Conservation (phyloP, 2,797 vertebrate genomes). For the Peromyscus aztecus region DNA sequence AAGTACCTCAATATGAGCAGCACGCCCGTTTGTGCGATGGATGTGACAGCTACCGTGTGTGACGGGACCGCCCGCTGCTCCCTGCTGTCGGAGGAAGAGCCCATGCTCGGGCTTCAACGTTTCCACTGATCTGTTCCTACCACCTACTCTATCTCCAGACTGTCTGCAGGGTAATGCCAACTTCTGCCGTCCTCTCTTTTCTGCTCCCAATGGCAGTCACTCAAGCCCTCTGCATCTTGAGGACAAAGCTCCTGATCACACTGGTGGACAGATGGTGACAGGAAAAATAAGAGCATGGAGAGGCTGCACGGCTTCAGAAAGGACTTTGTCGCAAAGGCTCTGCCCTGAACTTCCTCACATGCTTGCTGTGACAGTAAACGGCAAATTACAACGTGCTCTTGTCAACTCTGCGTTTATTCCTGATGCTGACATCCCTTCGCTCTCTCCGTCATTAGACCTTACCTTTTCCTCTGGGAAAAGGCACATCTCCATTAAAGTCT, state of each 20-base stretch:
- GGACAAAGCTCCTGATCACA: slow-evolving; percentile 24
- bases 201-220: neutral
- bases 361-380: neutral
- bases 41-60: neutral
- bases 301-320: neutral
- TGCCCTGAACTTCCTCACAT: neutral
- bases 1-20: neutral
- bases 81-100: too few relatives aligned
- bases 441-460: neutral
- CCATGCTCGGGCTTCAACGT: neutral
- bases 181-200: neutral
- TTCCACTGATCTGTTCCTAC: neutral
- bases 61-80: neutral
- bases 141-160: neutral
- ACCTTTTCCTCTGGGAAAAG: slow-evolving; percentile 20
- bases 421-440: neutral
- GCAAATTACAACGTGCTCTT: neutral
- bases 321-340: neutral
- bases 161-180: neutral
- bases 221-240: slow-evolving; percentile 5
- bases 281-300: neutral
- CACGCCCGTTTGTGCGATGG: too few relatives aligned
- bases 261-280: slow-evolving; percentile 41
- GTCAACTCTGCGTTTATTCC: neutral
- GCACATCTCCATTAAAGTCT: neutral